Conservation (phyloP, 2,888 invertebrate genomes). For the Trissoscelio sp. region DNA sequence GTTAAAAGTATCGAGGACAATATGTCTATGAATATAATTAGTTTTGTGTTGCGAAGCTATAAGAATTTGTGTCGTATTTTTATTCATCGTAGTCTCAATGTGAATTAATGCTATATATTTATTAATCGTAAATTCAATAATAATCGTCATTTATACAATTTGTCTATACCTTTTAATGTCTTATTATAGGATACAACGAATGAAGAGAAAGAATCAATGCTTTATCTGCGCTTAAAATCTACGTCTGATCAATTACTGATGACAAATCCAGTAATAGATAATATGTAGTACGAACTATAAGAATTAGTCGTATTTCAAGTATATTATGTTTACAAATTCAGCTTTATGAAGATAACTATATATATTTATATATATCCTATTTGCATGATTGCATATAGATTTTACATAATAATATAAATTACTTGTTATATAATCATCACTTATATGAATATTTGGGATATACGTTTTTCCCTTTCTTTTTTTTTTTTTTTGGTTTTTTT, state of each 20-base stretch:
- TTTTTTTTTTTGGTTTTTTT: not conserved
- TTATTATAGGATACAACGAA: constrained; percentile 44
- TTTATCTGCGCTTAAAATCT: constrained; percentile 57
- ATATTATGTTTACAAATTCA: constrained; percentile 47
- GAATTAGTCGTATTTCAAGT: constrained; percentile 35
- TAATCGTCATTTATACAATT: constrained; percentile 61
- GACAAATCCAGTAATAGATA: constrained; percentile 46
- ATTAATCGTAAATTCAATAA: constrained; percentile 57
- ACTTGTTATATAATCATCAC: constrained; percentile 26
- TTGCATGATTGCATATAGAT: constrained; percentile 28
- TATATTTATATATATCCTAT: too few species aligned
- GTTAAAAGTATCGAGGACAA: constrained; percentile 70
- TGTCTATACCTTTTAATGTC: constrained; percentile 27
- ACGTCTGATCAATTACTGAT: constrained; percentile 48
- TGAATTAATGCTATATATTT: constrained; percentile 49
- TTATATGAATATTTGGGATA: not conserved
- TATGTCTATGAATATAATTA: constrained; percentile 45
- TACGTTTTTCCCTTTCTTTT: not conserved
- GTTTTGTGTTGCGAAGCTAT: constrained; percentile 56
- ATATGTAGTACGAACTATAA: constrained; percentile 39
- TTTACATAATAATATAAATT: constrained; percentile 41
- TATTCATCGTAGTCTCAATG: constrained; percentile 36
- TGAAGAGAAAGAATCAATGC: constrained; percentile 52
- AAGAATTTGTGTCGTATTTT: constrained; percentile 43
- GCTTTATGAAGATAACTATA: constrained; percentile 41